phyloP scores from a whole-genome alignment of 2,797 vertebrate species.

The Odontamblyopus lacepedii region DNA sequence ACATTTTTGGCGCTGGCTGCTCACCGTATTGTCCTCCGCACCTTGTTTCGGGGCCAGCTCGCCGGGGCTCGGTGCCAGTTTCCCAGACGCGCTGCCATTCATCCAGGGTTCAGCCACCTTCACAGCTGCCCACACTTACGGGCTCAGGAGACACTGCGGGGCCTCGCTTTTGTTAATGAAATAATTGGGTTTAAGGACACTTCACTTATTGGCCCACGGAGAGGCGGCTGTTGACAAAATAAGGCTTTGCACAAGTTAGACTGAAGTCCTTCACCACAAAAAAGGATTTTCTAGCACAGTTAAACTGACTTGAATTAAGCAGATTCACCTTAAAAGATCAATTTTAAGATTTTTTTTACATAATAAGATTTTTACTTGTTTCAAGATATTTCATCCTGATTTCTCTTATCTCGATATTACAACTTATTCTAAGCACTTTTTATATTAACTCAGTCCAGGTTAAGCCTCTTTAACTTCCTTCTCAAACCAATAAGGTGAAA shows the following conservation, averaged over 20 bases:
- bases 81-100: slow-evolving; percentile 40
- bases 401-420: no score
- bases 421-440: no score
- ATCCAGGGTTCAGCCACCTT: slow-evolving; percentile 19
- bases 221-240: background rate
- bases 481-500: no score
- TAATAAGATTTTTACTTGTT: no score
- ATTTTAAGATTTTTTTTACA: no score
- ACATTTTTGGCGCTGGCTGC: background rate
- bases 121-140: slow-evolving; percentile 29
- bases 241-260: background rate
- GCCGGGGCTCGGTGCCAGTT: slow-evolving; percentile 27
- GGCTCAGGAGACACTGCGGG: slow-evolving; percentile 2
- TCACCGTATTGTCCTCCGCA: slow-evolving; percentile 2
- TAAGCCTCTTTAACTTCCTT: no score
- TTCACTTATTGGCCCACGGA: background rate
- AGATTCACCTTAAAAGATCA: no score
- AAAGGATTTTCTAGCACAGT: no score
- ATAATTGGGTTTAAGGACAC: slow-evolving; percentile 5
- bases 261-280: background rate
- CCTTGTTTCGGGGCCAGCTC: slow-evolving; percentile 9
- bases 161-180: slow-evolving; percentile 1
- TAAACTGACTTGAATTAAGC: no score
- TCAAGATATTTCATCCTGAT: no score
- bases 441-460: no score